Percentiles rank a stretch among this genome's conserved stretches.
phyloP scores from a whole-genome alignment of 1,140 invertebrate genomes.

The Nymphalis io region DNA sequence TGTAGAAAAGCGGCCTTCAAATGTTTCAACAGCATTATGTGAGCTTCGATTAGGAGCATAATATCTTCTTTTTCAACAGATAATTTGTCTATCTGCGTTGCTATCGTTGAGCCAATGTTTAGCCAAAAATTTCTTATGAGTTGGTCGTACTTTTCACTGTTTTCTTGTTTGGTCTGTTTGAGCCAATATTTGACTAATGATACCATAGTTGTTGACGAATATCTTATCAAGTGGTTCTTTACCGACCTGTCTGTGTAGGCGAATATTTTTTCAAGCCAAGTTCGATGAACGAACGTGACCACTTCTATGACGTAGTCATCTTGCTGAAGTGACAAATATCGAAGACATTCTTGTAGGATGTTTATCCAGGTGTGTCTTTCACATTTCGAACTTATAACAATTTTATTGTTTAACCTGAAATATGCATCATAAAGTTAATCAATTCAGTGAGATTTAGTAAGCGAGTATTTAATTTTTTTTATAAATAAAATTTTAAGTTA shows the following conservation, averaged over 20 bases:
- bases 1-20: constrained; percentile 45
- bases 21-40: constrained; percentile 49
- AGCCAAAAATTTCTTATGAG: constrained; percentile 61
- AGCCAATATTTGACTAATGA: constrained; percentile 57
- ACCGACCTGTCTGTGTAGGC: constrained; percentile 22
- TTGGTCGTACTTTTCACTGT: constrained; percentile 52
- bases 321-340: constrained; percentile 48
- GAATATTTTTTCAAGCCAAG: constrained; percentile 51
- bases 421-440: not conserved
- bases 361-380: constrained; percentile 59
- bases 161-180: constrained; percentile 40
- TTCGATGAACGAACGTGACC: constrained; percentile 46
- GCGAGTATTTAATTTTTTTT: not conserved
- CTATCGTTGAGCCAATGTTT: constrained; percentile 50
- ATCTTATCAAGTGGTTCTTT: constrained; percentile 41
- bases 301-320: constrained; percentile 44
- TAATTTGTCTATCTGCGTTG: constrained; percentile 47
- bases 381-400: constrained; percentile 52
- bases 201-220: constrained; percentile 49
- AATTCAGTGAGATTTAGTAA: not conserved
- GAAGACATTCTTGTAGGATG: constrained; percentile 52
- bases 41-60: constrained; percentile 38
- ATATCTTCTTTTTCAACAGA: constrained; percentile 37
- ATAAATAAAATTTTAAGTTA: not conserved
- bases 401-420: constrained; percentile 57